Conservation (phyloP, 2,797 vertebrate genomes). For the Enteromius unitaeniatus region DNA sequence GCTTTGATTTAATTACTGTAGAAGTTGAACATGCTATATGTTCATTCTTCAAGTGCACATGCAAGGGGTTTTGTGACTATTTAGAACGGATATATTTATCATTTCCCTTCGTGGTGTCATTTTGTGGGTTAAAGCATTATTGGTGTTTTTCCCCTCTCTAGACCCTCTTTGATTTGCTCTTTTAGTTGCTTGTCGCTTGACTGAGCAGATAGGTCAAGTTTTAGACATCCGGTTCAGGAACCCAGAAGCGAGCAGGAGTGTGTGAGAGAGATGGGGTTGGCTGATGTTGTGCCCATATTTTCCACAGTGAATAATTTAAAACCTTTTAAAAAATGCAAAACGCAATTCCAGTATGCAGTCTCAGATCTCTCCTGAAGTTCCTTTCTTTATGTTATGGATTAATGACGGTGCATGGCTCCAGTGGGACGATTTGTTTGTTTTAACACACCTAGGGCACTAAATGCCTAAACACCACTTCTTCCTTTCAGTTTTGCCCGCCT, state of each 20-base stretch:
- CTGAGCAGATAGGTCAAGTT: constrained; percentile 60
- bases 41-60: background rate
- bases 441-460: constrained; percentile 26
- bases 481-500: background rate
- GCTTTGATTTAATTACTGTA: constrained; percentile 39
- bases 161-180: constrained; percentile 32
- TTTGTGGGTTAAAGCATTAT: constrained; percentile 29
- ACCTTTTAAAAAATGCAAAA: constrained; percentile 74
- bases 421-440: constrained; percentile 25
- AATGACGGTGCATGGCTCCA: constrained; percentile 27
- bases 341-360: constrained; percentile 64
- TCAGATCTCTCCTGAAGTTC: constrained; percentile 42
- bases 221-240: constrained; percentile 43
- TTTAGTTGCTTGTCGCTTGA: constrained; percentile 47
- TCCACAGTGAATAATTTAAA: constrained; percentile 79
- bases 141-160: constrained; percentile 28
- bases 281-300: constrained; percentile 63
- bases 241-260: constrained; percentile 20
- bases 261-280: constrained; percentile 29
- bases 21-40: constrained; percentile 17
- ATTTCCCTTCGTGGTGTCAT: constrained; percentile 12
- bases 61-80: background rate
- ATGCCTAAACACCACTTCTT: background rate
- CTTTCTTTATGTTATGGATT: constrained; percentile 45
- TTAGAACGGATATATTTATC: background rate